phyloP scores from a whole-genome alignment of 2,797 vertebrate species.

The Chromobotia macracanthus region DNA sequence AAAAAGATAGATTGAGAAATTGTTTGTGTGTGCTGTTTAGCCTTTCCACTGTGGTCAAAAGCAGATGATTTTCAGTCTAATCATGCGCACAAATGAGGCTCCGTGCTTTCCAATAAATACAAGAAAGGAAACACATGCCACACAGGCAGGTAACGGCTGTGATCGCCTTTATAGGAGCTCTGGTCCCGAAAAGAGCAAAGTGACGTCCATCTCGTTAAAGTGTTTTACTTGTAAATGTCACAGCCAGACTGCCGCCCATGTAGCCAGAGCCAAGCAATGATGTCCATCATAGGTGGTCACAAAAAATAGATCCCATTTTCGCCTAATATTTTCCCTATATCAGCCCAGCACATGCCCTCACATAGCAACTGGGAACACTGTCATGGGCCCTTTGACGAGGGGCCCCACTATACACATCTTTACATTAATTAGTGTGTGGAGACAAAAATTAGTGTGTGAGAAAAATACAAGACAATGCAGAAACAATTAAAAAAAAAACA shows the following conservation, averaged over 20 bases:
- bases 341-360: constrained; percentile 2
- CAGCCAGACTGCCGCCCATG: constrained; percentile 40
- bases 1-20: not conserved
- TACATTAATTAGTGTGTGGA: not conserved
- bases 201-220: constrained; percentile 38
- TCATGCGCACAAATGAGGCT: not conserved
- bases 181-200: constrained; percentile 46
- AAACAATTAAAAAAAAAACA: no score
- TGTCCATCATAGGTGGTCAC: constrained; percentile 52
- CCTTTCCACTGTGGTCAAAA: not conserved
- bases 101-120: not conserved
- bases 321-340: constrained; percentile 27
- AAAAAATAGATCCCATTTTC: constrained; percentile 49
- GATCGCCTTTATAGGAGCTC: constrained; percentile 36
- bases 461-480: no score
- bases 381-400: not conserved
- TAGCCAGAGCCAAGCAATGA: constrained; percentile 59
- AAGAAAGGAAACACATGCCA: not conserved
- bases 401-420: not conserved
- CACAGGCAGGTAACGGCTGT: constrained; percentile 20
- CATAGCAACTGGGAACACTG: not conserved
- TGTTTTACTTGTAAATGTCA: constrained; percentile 43
- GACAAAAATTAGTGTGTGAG: no score
- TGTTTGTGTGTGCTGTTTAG: not conserved
- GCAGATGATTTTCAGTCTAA: not conserved